A percentile compares a stretch with the other conserved stretches of the same genome.
phyloP scores from a whole-genome alignment of 2,797 vertebrate genomes.

The Tapirus indicus region DNA sequence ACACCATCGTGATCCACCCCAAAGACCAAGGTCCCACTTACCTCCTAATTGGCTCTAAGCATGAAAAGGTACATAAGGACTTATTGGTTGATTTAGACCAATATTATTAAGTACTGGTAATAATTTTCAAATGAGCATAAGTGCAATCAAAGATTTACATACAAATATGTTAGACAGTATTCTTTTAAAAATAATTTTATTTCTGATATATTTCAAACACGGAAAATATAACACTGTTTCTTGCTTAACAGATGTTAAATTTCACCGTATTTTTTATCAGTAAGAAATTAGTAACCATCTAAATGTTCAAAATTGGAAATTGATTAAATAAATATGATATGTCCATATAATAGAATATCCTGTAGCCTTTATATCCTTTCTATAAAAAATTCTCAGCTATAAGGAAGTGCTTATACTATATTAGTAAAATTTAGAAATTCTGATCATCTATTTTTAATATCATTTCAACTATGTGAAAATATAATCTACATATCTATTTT shows the following conservation, averaged over 20 bases:
- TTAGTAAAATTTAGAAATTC: slow-evolving; percentile 32
- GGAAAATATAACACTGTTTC: not conserved
- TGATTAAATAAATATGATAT: not conserved
- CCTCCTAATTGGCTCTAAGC: slow-evolving; percentile 94
- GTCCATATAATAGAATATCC: not conserved
- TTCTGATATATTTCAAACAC: not conserved
- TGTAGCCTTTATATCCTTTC: not conserved
- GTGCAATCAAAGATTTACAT: not conserved
- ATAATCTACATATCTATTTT: not conserved
- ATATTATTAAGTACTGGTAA: not conserved
- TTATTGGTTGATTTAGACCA: not conserved
- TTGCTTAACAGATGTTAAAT: not conserved
- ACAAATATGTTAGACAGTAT: not conserved
- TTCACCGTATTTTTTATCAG: not conserved
- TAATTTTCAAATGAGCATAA: not conserved
- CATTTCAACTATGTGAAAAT: slow-evolving; percentile 12
- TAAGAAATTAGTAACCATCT: not conserved
- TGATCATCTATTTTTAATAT: not conserved
- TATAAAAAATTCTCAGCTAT: not conserved
- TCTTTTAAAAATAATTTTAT: not conserved
- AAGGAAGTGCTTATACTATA: not conserved
- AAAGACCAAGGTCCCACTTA: slow-evolving; percentile 96
- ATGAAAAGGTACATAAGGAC: slow-evolving; percentile 93
- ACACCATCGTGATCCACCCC: slow-evolving; percentile 94
- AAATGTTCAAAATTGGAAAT: not conserved